Base-by-base conservation (phyloP, 92 coral and sea anemone genomes). In the Palythoa caribaeorum region DNA sequence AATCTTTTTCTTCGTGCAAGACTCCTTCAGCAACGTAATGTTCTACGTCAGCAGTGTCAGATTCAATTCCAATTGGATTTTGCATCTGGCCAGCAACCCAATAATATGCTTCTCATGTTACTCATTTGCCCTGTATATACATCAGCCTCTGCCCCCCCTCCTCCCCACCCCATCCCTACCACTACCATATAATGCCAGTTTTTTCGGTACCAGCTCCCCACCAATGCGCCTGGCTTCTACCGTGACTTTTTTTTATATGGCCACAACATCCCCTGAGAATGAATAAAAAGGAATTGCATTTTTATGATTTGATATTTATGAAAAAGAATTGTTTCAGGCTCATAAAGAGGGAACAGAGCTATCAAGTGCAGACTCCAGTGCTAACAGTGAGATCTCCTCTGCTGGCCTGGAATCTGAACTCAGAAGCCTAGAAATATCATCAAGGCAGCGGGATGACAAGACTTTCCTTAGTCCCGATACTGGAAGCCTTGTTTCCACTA, bases 371-470 rank as follows among this genome's bases (percentile, higher is more conserved):
- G 65, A 88, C 71, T 48, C 78, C 20, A 87, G 78, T 79, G 83
- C 40, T 21, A 55, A 54, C 69, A 90, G 89, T 60, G 76, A 77
- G 39, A 35, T 71, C 47, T 86, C 90, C 48, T 90, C 84, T 69
- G 90, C 77, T 79, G 87, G 74, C 77, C 87, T 85, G 21, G 86
- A 57, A 28, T 77, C 79, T 71, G 84, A 87, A 51, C 38, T 88
- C 60, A 72, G 51, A 50, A 66, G 79, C 65, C 85, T 84, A 38
- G 89, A 90, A 71, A 87, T 80, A 77, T 69, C 73, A 44, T 66
- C 72, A 66, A 66, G 72, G 72, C 72, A 36, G 72, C 6, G 72
- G 72, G 72, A 66, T 68, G 63, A 55, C 63, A 10, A 55, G 63
- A 55, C 63, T 55, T 55, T 55, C 14, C 12, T 55, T 55, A 55